phyloP scores from a whole-genome alignment of 1,140 invertebrate species.

The Plectrocnemia conspersa region DNA sequence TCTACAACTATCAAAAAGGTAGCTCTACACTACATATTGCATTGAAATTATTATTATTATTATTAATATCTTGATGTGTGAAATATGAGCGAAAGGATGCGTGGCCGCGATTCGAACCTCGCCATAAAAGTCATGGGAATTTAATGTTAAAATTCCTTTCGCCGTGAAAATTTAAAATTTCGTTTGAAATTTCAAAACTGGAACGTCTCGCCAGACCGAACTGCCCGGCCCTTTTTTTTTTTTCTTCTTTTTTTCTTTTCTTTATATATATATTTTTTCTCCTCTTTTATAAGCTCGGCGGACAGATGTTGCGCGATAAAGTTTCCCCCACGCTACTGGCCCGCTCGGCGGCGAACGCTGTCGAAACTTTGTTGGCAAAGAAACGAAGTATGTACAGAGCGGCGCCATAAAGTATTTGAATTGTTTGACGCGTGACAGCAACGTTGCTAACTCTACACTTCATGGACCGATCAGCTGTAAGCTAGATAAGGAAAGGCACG shows the following conservation, averaged over 20 bases:
- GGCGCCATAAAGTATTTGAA: conserved; percentile 31
- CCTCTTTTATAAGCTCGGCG: conserved; percentile 28
- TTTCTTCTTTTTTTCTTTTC: conserved; percentile 34
- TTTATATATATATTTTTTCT: no score
- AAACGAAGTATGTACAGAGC: conserved; percentile 26
- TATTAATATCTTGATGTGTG: no score
- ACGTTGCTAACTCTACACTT: conserved; percentile 26
- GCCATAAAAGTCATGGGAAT: no score
- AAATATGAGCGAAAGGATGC: no score
- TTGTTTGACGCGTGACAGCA: conserved; percentile 34
- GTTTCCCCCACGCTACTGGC: conserved; percentile 10
- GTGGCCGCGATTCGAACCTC: no score
- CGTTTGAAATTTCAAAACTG: conserved; percentile 34
- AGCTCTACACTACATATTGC: no score
- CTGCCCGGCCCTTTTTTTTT: conserved; percentile 13
- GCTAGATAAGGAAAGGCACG: conserved; percentile 32
- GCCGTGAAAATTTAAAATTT: conserved; percentile 32
- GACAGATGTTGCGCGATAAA: conserved; percentile 14
- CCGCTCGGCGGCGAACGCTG: conserved; percentile 1
- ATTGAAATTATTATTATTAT: no score
- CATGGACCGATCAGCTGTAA: conserved; percentile 23
- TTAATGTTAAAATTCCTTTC: no score
- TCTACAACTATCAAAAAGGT: no score
- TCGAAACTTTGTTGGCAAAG: conserved; percentile 21
- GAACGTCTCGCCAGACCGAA: conserved; percentile 26